Conservation (phyloP, 2,797 vertebrate species). For the Acrossocheilus fasciatus region DNA sequence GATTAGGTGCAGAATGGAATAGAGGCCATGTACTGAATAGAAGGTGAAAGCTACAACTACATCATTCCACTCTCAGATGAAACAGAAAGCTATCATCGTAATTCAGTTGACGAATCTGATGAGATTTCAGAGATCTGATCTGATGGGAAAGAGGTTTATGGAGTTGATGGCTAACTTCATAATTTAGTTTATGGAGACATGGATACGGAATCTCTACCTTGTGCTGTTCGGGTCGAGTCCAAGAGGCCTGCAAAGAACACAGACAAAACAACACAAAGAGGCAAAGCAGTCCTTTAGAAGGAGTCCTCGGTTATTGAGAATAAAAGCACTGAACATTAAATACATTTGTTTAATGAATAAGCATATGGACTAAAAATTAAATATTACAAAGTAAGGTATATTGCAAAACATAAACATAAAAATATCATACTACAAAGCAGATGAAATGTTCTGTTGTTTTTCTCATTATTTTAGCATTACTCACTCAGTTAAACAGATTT, state of each 20-base stretch:
- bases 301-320: slow-evolving; percentile 12
- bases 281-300: slow-evolving; percentile 84
- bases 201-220: slow-evolving; percentile 92
- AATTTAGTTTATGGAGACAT: slow-evolving; percentile 71
- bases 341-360: slow-evolving; percentile 57
- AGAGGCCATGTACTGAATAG: slow-evolving; percentile 32
- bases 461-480: neutral
- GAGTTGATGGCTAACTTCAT: slow-evolving; percentile 66
- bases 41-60: slow-evolving; percentile 33
- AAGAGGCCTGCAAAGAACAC: slow-evolving; percentile 98
- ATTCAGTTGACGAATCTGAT: slow-evolving; percentile 41
- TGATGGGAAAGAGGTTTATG: slow-evolving; percentile 60
- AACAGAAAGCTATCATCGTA: slow-evolving; percentile 11
- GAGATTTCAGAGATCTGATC: slow-evolving; percentile 59
- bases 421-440: slow-evolving; percentile 26
- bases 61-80: neutral
- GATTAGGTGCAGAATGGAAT: slow-evolving; percentile 28
- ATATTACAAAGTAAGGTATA: slow-evolving; percentile 29
- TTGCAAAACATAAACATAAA: neutral
- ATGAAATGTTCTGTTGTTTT: neutral
- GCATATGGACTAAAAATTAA: slow-evolving; percentile 52
- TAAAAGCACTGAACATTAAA: slow-evolving; percentile 68
- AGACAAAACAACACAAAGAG: slow-evolving; percentile 88
- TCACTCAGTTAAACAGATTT: neutral
- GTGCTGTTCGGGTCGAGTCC: slow-evolving; percentile 98